Percentiles rank a stretch among this genome's conserved stretches.
phyloP scores from a whole-genome alignment of 2,888 invertebrate species.

The Microctonus brassicae region DNA sequence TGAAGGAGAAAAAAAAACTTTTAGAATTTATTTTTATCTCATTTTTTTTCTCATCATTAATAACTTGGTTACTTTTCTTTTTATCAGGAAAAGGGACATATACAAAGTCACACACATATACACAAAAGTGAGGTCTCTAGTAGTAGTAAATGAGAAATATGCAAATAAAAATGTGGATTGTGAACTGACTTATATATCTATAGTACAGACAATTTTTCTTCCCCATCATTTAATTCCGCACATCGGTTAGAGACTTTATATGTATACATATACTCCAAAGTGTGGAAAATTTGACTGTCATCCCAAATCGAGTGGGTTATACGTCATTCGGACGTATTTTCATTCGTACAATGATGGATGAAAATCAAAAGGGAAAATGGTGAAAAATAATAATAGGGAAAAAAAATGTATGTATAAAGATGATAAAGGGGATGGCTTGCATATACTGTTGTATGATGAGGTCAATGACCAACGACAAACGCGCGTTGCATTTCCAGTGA shows the following conservation, averaged over 20 bases:
- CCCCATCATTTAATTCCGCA: not conserved
- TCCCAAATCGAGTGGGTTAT: not conserved
- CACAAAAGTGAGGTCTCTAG: not conserved
- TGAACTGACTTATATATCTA: not conserved
- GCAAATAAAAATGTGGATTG: not conserved
- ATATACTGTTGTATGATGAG: constrained; percentile 7
- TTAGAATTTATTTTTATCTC: not conserved
- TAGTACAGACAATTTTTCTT: not conserved
- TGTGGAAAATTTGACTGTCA: constrained; percentile 6
- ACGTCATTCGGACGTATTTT: not conserved
- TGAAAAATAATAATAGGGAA: not conserved
- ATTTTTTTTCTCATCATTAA: not conserved
- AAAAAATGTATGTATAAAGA: not conserved
- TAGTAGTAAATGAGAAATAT: not conserved
- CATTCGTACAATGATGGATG: not conserved
- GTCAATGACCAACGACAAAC: constrained; percentile 27
- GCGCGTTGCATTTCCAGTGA: not conserved
- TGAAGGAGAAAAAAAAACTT: not conserved
- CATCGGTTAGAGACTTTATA: not conserved
- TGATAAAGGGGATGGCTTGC: not conserved
- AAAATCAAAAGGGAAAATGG: not conserved
- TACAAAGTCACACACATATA: not conserved
- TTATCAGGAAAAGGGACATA: too few species aligned
- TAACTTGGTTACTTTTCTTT: not conserved
- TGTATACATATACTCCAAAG: not conserved